phyloP scores from a whole-genome alignment of 2,113 vertebrate species.

The Romanogobio albipinnatus region DNA sequence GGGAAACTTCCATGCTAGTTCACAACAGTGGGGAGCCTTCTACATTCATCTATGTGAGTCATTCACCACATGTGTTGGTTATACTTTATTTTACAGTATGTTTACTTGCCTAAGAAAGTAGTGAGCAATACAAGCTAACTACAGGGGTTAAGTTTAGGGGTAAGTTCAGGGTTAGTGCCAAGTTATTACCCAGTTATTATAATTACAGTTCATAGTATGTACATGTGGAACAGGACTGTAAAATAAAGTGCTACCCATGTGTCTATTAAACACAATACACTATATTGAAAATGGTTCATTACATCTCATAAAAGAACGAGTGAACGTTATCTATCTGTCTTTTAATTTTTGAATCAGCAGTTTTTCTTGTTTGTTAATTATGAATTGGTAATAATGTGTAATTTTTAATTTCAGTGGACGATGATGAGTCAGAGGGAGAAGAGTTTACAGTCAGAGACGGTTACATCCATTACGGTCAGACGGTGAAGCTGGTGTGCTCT shows the following conservation, averaged over 20 bases:
- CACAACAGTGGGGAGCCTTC: constrained; percentile 97
- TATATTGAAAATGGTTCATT: background rate
- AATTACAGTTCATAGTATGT: no score
- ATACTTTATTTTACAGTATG: no score
- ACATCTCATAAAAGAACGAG: background rate
- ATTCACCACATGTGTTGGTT: background rate
- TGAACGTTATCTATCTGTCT: background rate
- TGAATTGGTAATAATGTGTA: background rate
- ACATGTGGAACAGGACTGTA: no score
- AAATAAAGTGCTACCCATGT: no score
- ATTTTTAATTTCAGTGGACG: constrained; percentile 82
- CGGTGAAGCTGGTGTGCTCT: constrained; percentile 94
- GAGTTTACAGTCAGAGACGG: constrained; percentile 97
- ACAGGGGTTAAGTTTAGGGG: no score
- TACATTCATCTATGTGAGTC: constrained; percentile 95
- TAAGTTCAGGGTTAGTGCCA: no score
- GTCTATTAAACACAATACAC: background rate
- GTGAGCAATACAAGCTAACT: no score
- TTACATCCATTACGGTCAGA: constrained; percentile 97
- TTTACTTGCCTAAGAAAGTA: no score
- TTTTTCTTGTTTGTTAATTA: background rate
- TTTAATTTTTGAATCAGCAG: background rate
- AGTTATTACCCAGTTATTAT: no score
- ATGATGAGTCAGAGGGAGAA: constrained; percentile 97
- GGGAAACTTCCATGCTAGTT: constrained; percentile 98